Evolutionary conservation across 1,140 invertebrate species (phyloP).

Genomic region (Zophobas atratus): DNA sequence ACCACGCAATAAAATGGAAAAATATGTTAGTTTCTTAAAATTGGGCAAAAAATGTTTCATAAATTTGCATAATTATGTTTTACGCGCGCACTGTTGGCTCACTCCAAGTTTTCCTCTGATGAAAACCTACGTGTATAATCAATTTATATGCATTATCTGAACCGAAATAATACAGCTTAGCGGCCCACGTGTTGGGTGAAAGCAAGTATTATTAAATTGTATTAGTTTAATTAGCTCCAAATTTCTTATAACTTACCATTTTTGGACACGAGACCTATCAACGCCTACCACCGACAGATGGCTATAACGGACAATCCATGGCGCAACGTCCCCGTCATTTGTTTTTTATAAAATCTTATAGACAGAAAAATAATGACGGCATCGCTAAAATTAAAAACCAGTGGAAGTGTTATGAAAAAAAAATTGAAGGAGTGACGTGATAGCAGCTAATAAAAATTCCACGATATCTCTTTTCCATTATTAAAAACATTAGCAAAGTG

Average conservation of each 20-base stretch:
- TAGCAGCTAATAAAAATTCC: too few species aligned
- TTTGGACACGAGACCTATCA: slow-evolving; percentile 29
- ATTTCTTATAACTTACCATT: slow-evolving; percentile 9
- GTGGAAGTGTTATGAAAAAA: neutral
- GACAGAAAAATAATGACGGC: neutral
- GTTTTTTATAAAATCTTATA: neutral
- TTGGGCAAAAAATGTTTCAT: too few species aligned
- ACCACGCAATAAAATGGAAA: too few species aligned
- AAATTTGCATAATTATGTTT: too few species aligned
- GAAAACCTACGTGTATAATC: neutral
- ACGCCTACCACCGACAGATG: slow-evolving; percentile 16
- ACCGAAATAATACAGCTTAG: neutral
- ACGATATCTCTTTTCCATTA: too few species aligned
- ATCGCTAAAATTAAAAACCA: neutral
- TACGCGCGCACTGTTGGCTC: too few species aligned
- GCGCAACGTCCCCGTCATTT: neutral
- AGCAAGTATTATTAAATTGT: slow-evolving; percentile 15
- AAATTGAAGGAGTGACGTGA: too few species aligned
- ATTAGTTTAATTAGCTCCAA: slow-evolving; percentile 30
- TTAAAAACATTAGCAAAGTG: too few species aligned
- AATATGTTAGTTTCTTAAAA: too few species aligned
- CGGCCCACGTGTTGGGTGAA: neutral
- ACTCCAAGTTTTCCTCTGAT: too few species aligned
- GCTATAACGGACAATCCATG: neutral
- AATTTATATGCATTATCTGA: neutral